Evolutionary conservation across 2,888 invertebrate genomes (phyloP), one percentile per base, ranked within the genome.

Genomic region (Himalopsyche japonica): DNA sequence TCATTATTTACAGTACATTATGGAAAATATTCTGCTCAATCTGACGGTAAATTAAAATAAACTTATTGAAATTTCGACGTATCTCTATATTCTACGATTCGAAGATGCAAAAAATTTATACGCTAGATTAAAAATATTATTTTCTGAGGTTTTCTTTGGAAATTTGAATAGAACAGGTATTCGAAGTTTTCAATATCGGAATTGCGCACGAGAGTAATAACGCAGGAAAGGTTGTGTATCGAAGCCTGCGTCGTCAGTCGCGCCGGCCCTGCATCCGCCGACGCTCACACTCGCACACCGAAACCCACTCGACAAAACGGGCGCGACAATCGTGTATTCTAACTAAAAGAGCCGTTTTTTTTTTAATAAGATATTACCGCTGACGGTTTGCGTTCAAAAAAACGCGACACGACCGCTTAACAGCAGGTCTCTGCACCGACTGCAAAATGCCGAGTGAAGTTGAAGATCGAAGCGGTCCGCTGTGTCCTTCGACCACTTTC

Each of bases 401-500:
- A 76, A 76, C 76, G 76, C 76, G 34, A 76, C 76, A 76, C 76
- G 76, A 76, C 57, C 57, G 57, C 57, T 24, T 0, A 57, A 20
- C 57, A 57, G 57, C 57, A 57, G 57, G 57, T 57, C 57, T 57
- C 34, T 34, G 76, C 76, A 76, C 76, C 76, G 76, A 76, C 76
- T 32, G 30, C 76, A 76, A 27, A 76, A 27, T 27, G 76, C 76
- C 18, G 30, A 76, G 32, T 76, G 76, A 30, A 32, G 76, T 57
- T 57, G 57, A 57, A 57, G 57, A 57, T 57, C 57, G 57, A 57
- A 57, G 57, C 57, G 57, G 57, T 57, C 57, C 57, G 57, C 57
- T 3, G 76, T 34, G 76, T 76, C 76, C 76, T 76, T 76, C 76
- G 76, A 34, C 76, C 76, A 76, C 76, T 76, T 76, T 76, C 76